Percentiles rank a stretch among this genome's conserved stretches.
phyloP scores from a whole-genome alignment of 1,140 invertebrate species.

The Paracyclopina nana region DNA sequence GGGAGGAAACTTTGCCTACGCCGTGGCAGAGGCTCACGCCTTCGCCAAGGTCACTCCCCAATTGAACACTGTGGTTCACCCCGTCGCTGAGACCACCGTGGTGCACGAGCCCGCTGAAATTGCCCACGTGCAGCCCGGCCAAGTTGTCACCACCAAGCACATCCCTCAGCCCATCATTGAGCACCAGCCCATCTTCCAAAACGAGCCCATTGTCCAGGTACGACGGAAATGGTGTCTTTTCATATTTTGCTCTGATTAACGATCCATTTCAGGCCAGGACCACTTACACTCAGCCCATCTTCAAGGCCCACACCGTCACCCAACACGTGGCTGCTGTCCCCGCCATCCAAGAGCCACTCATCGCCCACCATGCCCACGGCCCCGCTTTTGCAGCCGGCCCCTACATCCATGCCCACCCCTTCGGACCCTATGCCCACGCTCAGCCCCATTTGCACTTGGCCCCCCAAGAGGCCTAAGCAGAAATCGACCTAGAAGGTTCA shows the following conservation, averaged over 20 bases:
- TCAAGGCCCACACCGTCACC: neutral
- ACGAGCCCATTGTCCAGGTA: constrained; percentile 5
- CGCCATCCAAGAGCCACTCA: neutral
- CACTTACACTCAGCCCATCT: neutral
- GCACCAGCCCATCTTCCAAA: neutral
- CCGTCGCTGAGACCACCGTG: constrained; percentile 23
- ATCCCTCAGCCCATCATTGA: constrained; percentile 18
- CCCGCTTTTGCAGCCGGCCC: neutral
- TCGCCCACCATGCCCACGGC: neutral
- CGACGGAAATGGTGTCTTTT: no score
- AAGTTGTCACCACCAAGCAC: constrained; percentile 19
- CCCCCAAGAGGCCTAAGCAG: no score
- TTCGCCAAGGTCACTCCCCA: constrained; percentile 30
- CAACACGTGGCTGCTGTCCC: neutral
- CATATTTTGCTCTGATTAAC: no score
- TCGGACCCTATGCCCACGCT: neutral
- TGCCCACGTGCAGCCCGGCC: constrained; percentile 18
- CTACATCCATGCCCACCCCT: neutral
- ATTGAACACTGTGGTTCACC: constrained; percentile 24
- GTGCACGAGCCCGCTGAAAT: constrained; percentile 13
- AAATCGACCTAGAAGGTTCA: neutral
- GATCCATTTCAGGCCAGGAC: neutral
- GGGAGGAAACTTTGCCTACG: constrained; percentile 36
- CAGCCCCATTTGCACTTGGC: no score
- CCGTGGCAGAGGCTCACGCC: constrained; percentile 32